Evolutionary conservation across 2,888 invertebrate genomes (phyloP).

Genomic region (Callyntrura guangdongensis): DNA sequence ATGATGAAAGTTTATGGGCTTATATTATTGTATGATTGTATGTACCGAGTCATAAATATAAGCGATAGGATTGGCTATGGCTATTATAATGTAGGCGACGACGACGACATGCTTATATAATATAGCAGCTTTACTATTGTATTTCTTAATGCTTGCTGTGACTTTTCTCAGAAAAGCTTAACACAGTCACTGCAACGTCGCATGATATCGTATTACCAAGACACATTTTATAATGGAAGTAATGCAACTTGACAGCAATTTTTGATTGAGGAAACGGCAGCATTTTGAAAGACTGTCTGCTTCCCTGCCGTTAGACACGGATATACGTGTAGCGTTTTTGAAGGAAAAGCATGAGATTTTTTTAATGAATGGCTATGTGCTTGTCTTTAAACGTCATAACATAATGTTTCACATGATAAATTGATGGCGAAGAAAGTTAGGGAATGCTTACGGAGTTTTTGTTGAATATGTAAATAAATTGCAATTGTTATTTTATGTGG

Average conservation of each 20-base stretch:
- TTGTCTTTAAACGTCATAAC: constrained; percentile 60
- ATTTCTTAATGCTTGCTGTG: not conserved
- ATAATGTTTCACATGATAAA: constrained; percentile 3
- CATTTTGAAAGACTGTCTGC: not conserved
- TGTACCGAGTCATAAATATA: constrained; percentile 40
- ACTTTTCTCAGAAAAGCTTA: not conserved
- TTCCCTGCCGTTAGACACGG: not conserved
- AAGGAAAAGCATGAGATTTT: constrained; percentile 31
- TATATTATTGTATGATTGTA: constrained; percentile 12
- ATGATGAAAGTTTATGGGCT: constrained; percentile 4
- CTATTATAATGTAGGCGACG: not conserved
- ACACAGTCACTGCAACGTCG: not conserved
- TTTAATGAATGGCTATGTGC: constrained; percentile 48
- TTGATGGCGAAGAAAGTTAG: not conserved
- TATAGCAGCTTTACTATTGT: not conserved
- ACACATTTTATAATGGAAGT: not conserved
- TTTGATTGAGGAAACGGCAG: not conserved
- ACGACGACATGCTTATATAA: no score
- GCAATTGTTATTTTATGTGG: not conserved
- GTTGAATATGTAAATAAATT: not conserved
- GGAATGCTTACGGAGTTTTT: not conserved
- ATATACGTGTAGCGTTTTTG: not conserved
- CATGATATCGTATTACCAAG: constrained; percentile 10
- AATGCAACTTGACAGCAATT: not conserved
- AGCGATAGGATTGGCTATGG: not conserved